phyloP scores from a whole-genome alignment of 2,797 vertebrate genomes.

The Nyctibius grandis region DNA sequence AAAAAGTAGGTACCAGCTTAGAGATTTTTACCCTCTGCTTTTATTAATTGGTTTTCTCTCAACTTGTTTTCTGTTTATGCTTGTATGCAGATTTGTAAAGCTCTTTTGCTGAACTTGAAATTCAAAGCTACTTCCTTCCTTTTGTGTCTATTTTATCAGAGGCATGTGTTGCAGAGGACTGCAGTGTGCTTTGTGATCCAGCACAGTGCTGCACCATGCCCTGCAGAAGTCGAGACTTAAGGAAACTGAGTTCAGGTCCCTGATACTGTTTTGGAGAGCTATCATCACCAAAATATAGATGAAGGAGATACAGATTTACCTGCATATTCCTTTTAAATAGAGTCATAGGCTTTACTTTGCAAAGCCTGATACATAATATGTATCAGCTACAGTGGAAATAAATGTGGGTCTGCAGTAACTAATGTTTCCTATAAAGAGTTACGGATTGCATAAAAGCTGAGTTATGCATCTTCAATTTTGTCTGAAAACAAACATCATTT shows the following conservation, averaged over 20 bases:
- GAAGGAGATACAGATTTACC: not conserved
- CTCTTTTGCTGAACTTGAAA: not conserved
- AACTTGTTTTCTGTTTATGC: not conserved
- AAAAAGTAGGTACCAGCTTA: not conserved
- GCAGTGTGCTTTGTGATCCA: not conserved
- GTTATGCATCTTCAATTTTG: constrained; percentile 21
- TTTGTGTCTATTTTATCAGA: not conserved
- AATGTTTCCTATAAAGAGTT: not conserved
- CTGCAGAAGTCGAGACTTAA: not conserved
- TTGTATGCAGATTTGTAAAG: not conserved
- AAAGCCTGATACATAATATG: not conserved
- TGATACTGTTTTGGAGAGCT: not conserved
- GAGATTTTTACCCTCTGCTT: not conserved
- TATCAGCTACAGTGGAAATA: not conserved
- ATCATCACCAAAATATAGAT: not conserved
- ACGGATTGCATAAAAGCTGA: not conserved
- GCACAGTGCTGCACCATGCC: accelerated
- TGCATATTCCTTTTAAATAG: not conserved
- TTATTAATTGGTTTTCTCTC: not conserved
- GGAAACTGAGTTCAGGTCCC: not conserved
- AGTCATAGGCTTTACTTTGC: not conserved
- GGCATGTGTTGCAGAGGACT: not conserved
- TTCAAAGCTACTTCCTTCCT: not conserved
- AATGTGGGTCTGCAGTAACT: not conserved
- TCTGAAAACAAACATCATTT: constrained; percentile 49